Evolutionary conservation across 2,888 invertebrate species (phyloP).

Genomic region (Acrobasis suavella): DNA sequence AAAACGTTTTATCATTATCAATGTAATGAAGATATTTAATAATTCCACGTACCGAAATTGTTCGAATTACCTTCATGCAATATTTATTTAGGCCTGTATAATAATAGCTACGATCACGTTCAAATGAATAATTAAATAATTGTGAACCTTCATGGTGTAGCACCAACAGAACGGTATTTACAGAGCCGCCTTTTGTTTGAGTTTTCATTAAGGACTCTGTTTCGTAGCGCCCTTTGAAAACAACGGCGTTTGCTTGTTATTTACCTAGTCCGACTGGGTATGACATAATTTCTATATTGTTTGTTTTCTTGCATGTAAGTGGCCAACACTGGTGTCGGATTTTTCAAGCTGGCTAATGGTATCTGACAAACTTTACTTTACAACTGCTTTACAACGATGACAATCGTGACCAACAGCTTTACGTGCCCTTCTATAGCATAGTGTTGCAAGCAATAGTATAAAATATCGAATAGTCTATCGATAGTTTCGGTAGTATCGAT

Average conservation of each 20-base stretch:
- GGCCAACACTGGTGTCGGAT: too few relatives aligned
- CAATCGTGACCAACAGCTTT: too few relatives aligned
- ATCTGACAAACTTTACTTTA: too few relatives aligned
- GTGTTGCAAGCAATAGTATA: too few relatives aligned
- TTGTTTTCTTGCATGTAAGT: too few relatives aligned
- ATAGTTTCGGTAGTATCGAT: too few relatives aligned
- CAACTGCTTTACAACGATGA: too few relatives aligned
- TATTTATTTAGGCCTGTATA: conserved; percentile 22
- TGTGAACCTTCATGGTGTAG: conserved; percentile 26
- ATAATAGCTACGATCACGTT: conserved; percentile 21
- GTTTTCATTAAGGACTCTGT: conserved; percentile 29
- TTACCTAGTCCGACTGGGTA: background rate
- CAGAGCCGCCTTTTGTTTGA: conserved; percentile 28
- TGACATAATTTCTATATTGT: too few relatives aligned
- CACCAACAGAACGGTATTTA: conserved; percentile 24
- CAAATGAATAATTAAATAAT: conserved; percentile 26
- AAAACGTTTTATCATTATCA: background rate
- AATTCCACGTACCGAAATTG: background rate
- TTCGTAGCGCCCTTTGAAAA: conserved; percentile 21
- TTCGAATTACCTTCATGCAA: conserved; percentile 4
- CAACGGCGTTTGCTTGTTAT: background rate
- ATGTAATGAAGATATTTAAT: background rate
- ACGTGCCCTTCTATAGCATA: too few relatives aligned
- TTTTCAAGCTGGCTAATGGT: too few relatives aligned
- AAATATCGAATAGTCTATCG: too few relatives aligned